Conservation (phyloP, 1,140 invertebrate species). For the Parasteatoda tepidariorum region DNA sequence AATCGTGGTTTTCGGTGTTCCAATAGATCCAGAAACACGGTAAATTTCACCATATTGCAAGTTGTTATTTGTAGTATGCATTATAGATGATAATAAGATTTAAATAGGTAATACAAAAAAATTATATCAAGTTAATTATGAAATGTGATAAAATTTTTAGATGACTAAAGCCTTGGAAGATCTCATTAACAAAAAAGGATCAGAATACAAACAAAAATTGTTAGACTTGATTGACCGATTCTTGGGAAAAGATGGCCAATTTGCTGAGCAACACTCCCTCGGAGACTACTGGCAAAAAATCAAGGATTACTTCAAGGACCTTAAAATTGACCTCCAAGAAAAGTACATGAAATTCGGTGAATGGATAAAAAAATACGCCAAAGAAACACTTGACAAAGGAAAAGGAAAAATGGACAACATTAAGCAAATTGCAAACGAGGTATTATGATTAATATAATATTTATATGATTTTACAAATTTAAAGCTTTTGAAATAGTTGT, state of each 20-base stretch:
- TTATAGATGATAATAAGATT: no score
- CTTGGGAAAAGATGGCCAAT: conserved; percentile 14
- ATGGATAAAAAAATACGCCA: conserved; percentile 42
- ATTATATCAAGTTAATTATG: background rate
- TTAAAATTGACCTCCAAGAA: conserved; percentile 46
- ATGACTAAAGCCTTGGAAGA: conserved; percentile 24
- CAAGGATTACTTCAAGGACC: conserved; percentile 60
- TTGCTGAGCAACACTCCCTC: background rate
- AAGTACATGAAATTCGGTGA: conserved; percentile 58
- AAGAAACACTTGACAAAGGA: conserved; percentile 20
- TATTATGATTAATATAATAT: no score
- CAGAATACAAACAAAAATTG: conserved; percentile 43
- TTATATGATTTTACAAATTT: no score
- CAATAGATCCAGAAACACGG: no score
- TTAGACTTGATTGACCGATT: conserved; percentile 40
- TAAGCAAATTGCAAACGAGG: conserved; percentile 51
- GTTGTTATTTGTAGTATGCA: no score
- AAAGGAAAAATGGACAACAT: conserved; percentile 53
- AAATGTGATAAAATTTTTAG: background rate
- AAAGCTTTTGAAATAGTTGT: no score
- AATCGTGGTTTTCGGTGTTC: no score
- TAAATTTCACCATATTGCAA: no score
- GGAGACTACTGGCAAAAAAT: conserved; percentile 55
- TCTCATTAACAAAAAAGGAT: conserved; percentile 37
- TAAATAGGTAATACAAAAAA: no score